Evolutionary conservation across 2,888 invertebrate genomes (phyloP).

Genomic region (Apamea sordens): DNA sequence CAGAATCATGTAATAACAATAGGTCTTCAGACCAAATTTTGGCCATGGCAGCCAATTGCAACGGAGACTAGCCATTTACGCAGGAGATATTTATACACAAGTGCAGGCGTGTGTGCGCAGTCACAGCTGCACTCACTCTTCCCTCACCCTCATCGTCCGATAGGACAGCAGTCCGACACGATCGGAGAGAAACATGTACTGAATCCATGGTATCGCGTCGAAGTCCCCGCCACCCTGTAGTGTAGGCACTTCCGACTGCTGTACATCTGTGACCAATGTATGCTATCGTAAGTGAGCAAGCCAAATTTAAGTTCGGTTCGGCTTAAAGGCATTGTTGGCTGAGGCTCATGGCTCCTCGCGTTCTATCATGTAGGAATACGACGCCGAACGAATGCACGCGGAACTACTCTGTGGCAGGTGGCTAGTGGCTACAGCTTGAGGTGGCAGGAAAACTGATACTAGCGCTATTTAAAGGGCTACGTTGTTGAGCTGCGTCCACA

Average conservation of each 20-base stretch:
- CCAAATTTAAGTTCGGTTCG: slow-evolving; percentile 67
- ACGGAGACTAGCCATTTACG: too few species aligned
- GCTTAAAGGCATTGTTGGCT: slow-evolving; percentile 74
- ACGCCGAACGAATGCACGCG: slow-evolving; percentile 14
- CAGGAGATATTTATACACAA: too few species aligned
- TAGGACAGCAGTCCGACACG: background rate
- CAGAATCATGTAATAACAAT: background rate
- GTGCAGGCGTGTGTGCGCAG: background rate
- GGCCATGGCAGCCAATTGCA: background rate
- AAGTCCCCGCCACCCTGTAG: background rate
- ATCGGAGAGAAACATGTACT: background rate
- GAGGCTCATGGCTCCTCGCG: slow-evolving; percentile 3
- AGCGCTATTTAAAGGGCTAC: background rate
- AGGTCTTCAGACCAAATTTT: background rate
- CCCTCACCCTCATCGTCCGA: background rate
- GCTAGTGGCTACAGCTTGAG: background rate
- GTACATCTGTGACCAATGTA: slow-evolving; percentile 55
- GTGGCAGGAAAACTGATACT: background rate
- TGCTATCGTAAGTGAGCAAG: slow-evolving; percentile 74
- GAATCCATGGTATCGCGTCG: background rate
- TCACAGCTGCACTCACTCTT: background rate
- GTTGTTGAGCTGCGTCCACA: background rate
- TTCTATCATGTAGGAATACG: slow-evolving; percentile 52
- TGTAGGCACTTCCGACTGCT: slow-evolving; percentile 45
- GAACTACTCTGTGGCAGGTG: background rate